These are phyloP conservation scores for Tachypleus tridentatus DNA, from an alignment of 1,140 invertebrate species.

Conservation along the genomic window DNA sequence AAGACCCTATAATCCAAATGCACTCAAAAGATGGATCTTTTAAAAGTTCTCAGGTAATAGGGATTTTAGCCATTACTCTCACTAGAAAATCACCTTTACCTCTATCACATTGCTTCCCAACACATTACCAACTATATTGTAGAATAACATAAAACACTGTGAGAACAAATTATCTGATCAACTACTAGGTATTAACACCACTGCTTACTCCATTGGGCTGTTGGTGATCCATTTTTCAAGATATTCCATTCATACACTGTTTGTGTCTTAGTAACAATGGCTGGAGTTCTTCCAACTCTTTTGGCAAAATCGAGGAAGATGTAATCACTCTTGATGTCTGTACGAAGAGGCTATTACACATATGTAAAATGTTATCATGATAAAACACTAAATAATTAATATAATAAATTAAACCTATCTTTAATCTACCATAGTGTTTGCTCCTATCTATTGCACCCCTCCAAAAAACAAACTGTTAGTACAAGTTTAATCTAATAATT, in stretches of 20 bases:
- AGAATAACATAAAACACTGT: neutral
- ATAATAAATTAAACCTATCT: neutral
- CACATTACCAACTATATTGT: neutral
- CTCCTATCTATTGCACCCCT: neutral
- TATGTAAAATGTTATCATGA: too few species aligned
- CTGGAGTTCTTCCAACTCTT: conserved; percentile 54
- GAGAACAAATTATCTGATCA: neutral
- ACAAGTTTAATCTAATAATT: too few species aligned
- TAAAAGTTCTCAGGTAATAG: neutral
- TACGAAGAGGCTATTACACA: conserved; percentile 17
- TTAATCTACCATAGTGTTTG: neutral
- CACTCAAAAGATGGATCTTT: too few species aligned
- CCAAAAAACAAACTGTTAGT: neutral
- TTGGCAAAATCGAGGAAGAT: conserved; percentile 63
- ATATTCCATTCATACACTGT: conserved; percentile 76
- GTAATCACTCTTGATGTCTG: conserved; percentile 53
- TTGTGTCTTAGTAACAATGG: conserved; percentile 61
- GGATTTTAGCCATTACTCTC: neutral
- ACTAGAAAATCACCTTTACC: neutral
- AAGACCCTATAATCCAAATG: too few species aligned
- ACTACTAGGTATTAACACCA: neutral
- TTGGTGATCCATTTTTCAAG: conserved; percentile 57
- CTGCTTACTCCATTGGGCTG: conserved; percentile 71
- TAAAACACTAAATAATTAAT: too few species aligned
- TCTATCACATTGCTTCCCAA: neutral